A percentile compares a stretch with the other conserved stretches of the same genome.
These are phyloP conservation scores for Falco naumanni DNA, from an alignment of 2,797 vertebrate genomes.

Conservation along the genomic window DNA sequence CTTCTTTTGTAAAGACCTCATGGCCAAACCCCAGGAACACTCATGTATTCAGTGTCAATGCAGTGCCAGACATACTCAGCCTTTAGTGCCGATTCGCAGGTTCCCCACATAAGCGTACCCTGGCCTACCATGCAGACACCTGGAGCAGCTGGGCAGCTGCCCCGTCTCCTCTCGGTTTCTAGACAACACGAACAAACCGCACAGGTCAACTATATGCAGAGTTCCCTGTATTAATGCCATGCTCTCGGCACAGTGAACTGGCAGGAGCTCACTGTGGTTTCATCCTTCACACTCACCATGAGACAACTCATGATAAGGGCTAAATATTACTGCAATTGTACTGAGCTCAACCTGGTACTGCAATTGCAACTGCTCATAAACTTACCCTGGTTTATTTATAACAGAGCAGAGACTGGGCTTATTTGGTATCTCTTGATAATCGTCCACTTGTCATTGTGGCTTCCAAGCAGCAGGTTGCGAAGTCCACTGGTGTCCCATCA, in stretches of 20 bases:
- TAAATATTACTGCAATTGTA: not conserved
- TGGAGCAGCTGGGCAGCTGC: not conserved
- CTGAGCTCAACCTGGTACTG: not conserved
- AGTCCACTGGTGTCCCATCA: fast-evolving
- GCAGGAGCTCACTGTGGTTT: not conserved
- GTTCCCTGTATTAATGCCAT: not conserved
- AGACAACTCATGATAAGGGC: not conserved
- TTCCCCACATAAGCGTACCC: not conserved
- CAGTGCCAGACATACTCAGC: not conserved
- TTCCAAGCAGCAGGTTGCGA: not conserved
- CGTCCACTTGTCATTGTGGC: not conserved
- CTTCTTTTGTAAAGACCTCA: not conserved
- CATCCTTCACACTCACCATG: not conserved
- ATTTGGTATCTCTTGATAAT: not conserved
- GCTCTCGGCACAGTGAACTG: not conserved
- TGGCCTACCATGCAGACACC: not conserved
- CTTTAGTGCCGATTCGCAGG: not conserved
- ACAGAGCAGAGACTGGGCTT: not conserved
- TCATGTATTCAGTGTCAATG: not conserved
- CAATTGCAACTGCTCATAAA: not conserved
- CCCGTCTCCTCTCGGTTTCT: not conserved
- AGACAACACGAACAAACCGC: not conserved
- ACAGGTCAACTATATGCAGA: not conserved
- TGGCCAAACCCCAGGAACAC: not conserved
- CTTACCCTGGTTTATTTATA: not conserved